Conservation (phyloP, 2,888 invertebrate genomes). For the Drosophila recens region DNA sequence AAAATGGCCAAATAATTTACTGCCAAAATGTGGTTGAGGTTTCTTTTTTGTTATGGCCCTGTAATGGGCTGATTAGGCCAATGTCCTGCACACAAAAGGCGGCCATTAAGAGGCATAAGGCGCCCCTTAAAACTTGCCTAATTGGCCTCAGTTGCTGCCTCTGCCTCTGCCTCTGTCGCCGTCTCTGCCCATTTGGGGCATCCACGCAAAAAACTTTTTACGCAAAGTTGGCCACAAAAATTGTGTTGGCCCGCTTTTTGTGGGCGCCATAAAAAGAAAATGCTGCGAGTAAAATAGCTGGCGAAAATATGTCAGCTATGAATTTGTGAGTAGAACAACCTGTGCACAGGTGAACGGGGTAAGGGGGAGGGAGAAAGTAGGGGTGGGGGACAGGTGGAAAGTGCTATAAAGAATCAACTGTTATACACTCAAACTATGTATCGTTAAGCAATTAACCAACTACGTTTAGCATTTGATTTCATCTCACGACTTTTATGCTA, state of each 20-base stretch:
- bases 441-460: background rate
- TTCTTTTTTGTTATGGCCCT: conserved; percentile 12
- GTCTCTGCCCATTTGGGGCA: conserved; percentile 4
- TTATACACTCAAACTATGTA: conserved; percentile 8
- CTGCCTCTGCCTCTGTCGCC: background rate
- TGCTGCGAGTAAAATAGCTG: conserved; percentile 14
- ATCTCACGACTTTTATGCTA: conserved; percentile 1
- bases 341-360: background rate
- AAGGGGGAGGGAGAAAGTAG: background rate
- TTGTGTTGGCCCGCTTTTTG: conserved; percentile 34
- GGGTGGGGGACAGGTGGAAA: no score
- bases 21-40: conserved; percentile 7
- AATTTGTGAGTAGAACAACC: conserved; percentile 38
- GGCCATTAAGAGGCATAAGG: conserved; percentile 52
- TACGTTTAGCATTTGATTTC: background rate
- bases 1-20: conserved; percentile 67
- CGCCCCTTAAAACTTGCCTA: conserved; percentile 59
- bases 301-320: conserved; percentile 46
- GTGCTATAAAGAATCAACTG: conserved; percentile 7
- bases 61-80: conserved; percentile 59
- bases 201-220: conserved; percentile 42
- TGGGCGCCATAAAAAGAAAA: conserved; percentile 42
- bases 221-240: conserved; percentile 48
- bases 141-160: conserved; percentile 39
- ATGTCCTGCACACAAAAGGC: conserved; percentile 57